Evolutionary conservation across 2,113 vertebrate species (phyloP).

Genomic region (Chionis minor): DNA sequence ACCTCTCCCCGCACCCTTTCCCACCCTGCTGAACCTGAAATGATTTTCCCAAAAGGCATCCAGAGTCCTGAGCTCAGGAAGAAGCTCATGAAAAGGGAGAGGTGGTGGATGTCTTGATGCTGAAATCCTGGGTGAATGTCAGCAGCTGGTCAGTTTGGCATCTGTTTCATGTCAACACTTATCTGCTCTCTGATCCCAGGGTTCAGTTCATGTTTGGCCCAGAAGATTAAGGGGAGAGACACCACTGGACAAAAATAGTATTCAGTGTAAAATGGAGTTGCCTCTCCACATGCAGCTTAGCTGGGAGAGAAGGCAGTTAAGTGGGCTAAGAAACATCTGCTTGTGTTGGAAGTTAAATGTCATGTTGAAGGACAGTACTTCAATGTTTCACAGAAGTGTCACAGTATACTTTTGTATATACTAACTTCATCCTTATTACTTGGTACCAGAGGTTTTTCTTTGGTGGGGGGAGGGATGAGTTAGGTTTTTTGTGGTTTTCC

Average conservation of each 20-base stretch:
- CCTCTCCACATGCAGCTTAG: not conserved
- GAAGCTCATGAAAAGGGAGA: not conserved
- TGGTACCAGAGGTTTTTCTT: not conserved
- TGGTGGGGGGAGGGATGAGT: rapidly evolving
- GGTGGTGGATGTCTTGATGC: not conserved
- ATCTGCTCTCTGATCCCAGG: not conserved
- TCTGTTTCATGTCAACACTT: not conserved
- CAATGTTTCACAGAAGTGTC: not conserved
- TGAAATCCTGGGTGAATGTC: not conserved
- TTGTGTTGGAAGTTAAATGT: not conserved
- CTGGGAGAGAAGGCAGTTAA: not conserved
- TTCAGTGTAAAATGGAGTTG: not conserved
- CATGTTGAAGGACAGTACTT: not conserved
- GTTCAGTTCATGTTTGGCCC: not conserved
- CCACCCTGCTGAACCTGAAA: not conserved
- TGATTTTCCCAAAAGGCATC: not conserved
- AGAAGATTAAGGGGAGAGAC: not conserved
- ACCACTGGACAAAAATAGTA: not conserved
- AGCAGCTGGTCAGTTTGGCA: not conserved
- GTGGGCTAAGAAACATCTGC: not conserved
- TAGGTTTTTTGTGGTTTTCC: not conserved
- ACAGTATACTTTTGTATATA: not conserved
- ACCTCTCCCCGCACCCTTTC: not conserved
- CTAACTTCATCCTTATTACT: not conserved
- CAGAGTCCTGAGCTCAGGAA: not conserved